These are phyloP conservation scores for Babyrousa celebensis DNA, from an alignment of 2,797 vertebrate genomes.

Conservation along the genomic window DNA sequence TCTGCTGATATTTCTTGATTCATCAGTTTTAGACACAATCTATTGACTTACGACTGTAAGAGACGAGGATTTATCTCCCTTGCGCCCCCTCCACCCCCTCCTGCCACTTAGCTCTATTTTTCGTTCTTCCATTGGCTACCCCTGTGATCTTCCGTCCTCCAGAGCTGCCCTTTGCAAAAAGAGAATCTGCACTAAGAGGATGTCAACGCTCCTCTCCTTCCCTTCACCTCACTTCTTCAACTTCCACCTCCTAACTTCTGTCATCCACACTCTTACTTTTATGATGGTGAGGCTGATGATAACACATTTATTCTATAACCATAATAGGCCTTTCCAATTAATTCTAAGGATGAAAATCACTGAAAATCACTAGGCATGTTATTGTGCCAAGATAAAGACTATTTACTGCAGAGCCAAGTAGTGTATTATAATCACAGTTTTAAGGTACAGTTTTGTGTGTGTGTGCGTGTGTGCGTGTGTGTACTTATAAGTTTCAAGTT, in stretches of 20 bases:
- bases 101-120: conserved; percentile 54
- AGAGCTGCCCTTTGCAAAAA: not conserved
- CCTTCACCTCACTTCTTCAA: not conserved
- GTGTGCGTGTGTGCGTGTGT: rapidly evolving
- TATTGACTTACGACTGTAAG: conserved; percentile 75
- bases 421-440: not conserved
- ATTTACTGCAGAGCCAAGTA: not conserved
- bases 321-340: not conserved
- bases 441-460: not conserved
- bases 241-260: not conserved
- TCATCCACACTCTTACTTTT: not conserved
- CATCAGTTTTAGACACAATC: conserved; percentile 82
- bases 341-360: conserved; percentile 23
- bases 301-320: not conserved
- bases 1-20: conserved; percentile 80
- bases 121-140: conserved; percentile 1
- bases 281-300: not conserved
- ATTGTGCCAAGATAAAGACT: not conserved
- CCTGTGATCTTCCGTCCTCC: not conserved
- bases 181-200: not conserved
- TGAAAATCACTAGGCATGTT: not conserved
- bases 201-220: not conserved
- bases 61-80: conserved; percentile 74
- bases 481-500: not conserved
- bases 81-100: not conserved